Percentiles rank a stretch among this genome's conserved stretches.
phyloP scores from a whole-genome alignment of 2,797 vertebrate species.

The Falco biarmicus region DNA sequence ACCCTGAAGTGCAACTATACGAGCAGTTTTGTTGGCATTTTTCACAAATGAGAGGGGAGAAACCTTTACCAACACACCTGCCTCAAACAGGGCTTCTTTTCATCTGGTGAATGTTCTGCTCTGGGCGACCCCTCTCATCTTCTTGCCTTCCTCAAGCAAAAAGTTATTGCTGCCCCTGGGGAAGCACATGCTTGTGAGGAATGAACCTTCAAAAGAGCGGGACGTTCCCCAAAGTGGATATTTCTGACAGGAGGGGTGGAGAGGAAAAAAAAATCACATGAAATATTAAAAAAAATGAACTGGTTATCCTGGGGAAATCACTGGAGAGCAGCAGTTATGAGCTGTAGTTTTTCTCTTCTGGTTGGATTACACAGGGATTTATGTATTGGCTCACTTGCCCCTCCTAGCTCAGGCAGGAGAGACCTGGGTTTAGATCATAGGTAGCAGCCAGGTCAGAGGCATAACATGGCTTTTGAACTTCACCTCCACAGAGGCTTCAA shows the following conservation, averaged over 20 bases:
- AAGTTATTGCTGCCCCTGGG: background rate
- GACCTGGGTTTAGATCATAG: background rate
- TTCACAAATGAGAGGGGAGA: background rate
- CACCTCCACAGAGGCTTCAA: background rate
- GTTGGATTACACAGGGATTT: background rate
- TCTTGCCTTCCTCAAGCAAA: background rate
- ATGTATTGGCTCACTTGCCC: background rate
- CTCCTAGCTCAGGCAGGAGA: background rate
- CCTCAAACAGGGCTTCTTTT: background rate
- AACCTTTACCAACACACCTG: background rate
- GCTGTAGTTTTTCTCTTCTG: background rate
- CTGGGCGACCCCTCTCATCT: background rate
- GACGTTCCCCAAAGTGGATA: background rate
- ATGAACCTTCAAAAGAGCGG: background rate
- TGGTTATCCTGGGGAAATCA: background rate
- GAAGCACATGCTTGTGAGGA: background rate
- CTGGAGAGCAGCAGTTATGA: background rate
- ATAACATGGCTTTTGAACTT: background rate
- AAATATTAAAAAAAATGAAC: background rate
- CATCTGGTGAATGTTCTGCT: background rate
- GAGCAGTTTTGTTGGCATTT: background rate
- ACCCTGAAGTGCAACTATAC: background rate
- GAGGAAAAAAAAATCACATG: background rate
- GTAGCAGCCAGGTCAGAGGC: background rate
- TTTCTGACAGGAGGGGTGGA: background rate